Conservation (phyloP, 2,113 vertebrate genomes). For the Brachyhypopomus gauderio region DNA sequence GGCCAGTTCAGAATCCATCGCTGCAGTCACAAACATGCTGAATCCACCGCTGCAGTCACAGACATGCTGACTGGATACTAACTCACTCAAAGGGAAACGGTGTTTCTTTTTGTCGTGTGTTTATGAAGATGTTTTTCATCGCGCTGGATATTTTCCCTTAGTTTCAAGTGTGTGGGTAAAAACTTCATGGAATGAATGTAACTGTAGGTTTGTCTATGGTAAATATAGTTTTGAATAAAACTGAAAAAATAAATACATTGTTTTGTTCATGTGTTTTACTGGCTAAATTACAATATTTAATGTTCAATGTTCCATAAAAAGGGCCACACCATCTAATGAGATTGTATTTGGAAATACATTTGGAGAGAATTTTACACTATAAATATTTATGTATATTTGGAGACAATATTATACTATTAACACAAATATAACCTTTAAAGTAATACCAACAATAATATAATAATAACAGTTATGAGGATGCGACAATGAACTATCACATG, state of each 20-base stretch:
- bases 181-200: conserved; percentile 28
- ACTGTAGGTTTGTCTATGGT: conserved; percentile 51
- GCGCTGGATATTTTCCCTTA: conserved; percentile 37
- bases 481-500: no score
- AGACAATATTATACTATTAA: background rate
- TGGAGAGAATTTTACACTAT: no score
- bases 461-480: no score
- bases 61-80: conserved; percentile 16
- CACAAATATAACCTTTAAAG: background rate
- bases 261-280: conserved; percentile 3
- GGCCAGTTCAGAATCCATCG: conserved; percentile 18
- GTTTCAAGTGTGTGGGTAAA: conserved; percentile 25
- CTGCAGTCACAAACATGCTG: conserved; percentile 11
- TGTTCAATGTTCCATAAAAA: no score
- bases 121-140: background rate
- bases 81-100: conserved; percentile 51
- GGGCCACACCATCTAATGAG: no score
- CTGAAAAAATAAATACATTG: conserved; percentile 2
- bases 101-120: conserved; percentile 21
- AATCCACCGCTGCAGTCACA: conserved; percentile 25
- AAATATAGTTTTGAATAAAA: conserved; percentile 63
- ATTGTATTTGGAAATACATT: no score
- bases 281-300: background rate
- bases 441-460: no score
- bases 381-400: no score